Conservation (phyloP, 2,888 invertebrate species). For the Nineta flava region DNA sequence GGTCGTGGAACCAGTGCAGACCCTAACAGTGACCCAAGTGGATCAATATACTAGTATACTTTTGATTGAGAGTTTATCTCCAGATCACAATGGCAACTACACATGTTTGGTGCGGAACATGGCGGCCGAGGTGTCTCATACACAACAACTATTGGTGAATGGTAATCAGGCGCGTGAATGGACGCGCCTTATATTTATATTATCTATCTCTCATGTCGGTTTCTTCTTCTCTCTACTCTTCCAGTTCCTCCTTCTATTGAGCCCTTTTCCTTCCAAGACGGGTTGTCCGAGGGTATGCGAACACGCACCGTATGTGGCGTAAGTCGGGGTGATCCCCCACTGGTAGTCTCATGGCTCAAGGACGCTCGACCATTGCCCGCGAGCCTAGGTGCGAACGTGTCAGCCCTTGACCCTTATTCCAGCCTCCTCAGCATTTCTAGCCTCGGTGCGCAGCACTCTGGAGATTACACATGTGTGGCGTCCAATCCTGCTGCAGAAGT, state of each 20-base stretch:
- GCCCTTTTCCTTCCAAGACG: slow-evolving; percentile 72
- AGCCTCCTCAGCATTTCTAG: slow-evolving; percentile 63
- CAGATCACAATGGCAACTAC: slow-evolving; percentile 64
- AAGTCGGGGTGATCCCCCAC: slow-evolving; percentile 64
- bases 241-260: slow-evolving; percentile 75
- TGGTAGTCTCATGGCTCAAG: slow-evolving; percentile 68
- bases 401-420: slow-evolving; percentile 59
- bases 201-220: slow-evolving; percentile 41
- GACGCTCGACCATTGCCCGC: slow-evolving; percentile 55
- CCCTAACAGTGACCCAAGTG: slow-evolving; percentile 46
- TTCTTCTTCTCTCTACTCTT: slow-evolving; percentile 34
- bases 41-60: slow-evolving; percentile 64
- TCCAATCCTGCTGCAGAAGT: slow-evolving; percentile 64
- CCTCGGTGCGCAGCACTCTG: slow-evolving; percentile 56
- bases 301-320: slow-evolving; percentile 68
- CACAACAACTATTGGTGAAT: slow-evolving; percentile 59
- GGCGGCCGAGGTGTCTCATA: slow-evolving; percentile 56
- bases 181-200: slow-evolving; percentile 30
- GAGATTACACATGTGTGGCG: slow-evolving; percentile 64
- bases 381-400: slow-evolving; percentile 48
- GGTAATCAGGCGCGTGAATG: slow-evolving; percentile 43
- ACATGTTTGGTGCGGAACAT: slow-evolving; percentile 57
- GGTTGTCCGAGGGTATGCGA: slow-evolving; percentile 66
- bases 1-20: slow-evolving; percentile 40
- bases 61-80: slow-evolving; percentile 57